Base-by-base conservation (phyloP, 2,888 invertebrate species). In the Zelleria hepariella region DNA sequence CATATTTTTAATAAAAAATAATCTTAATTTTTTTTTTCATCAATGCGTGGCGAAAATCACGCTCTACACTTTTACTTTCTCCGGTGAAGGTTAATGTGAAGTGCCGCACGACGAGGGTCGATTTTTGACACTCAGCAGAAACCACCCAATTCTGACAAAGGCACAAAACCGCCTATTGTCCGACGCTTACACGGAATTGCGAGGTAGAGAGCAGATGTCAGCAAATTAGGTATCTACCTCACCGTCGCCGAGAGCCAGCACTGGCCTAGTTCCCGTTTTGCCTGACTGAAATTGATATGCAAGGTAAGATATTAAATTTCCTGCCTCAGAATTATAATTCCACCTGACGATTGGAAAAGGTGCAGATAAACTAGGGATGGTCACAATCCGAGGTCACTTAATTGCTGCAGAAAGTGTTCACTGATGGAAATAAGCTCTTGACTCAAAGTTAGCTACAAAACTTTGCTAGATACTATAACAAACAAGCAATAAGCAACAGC, bases 261-360 rank as follows among this genome's bases (percentile, higher is more conserved):
- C 3, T 64, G 67, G 67, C 51, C 51, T 51, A 20, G 18, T 51
- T 53, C 42, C 49, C 54, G 42, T 53, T 27, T 23, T 23, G 23
- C 53, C 52, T 42, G 32, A 42, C n/a, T 23, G 51, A 51, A 51
- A 51, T 51, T 51, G 51, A 51, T 51, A 51, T 6, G 51, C 51
- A 5, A 20, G 51, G 51, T 51, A 20, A 20, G 20, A 51, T 18
- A 51, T 51, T 51, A 18, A 51, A 51, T 51, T 21, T 51, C 51
- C 51, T 51, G 51, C 32, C 15, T 42, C 32, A 42, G 32, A 3
- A 15, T 42, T 5, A 42, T 10, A 4, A 15, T 15, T 42, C 32
- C 10, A 4, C 32, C 32, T 15, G 15, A n/a, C n/a, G n/a, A n/a
- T n/a, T 1, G 15, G 15, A 42, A 42, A 42, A 42, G 32, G 32